These are phyloP conservation scores for Hirundo rustica DNA, from an alignment of 2,797 vertebrate species.

Conservation along the genomic window DNA sequence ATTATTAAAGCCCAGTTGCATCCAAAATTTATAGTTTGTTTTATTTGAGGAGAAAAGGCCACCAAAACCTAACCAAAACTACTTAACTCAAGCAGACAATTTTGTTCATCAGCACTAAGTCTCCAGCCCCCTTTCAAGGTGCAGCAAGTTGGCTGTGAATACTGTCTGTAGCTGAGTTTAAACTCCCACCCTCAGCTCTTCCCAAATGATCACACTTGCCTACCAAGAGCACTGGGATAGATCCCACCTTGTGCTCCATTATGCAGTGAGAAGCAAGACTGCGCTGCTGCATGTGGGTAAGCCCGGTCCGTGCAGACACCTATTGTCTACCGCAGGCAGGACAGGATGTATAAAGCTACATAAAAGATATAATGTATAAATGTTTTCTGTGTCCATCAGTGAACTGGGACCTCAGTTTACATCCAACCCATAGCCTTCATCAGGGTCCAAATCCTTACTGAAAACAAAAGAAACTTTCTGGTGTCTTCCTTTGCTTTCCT, in stretches of 20 bases:
- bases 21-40: background rate
- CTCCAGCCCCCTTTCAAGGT: accelerated
- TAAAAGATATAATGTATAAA: background rate
- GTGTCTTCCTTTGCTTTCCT: background rate
- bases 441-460: background rate
- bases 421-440: background rate
- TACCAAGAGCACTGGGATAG: background rate
- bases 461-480: background rate
- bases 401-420: background rate
- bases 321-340: background rate
- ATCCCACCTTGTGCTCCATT: background rate
- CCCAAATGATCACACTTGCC: background rate
- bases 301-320: background rate
- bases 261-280: accelerated
- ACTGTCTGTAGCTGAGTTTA: background rate
- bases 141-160: background rate
- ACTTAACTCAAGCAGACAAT: background rate
- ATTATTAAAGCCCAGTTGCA: background rate
- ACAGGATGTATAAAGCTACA: background rate
- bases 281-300: background rate
- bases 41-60: background rate
- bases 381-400: background rate
- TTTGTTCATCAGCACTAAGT: background rate
- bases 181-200: background rate
- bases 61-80: background rate